A percentile compares a stretch with the other conserved stretches of the same genome.
These are phyloP conservation scores for Camptogramma bilineatum DNA, from an alignment of 2,888 invertebrate species.

Conservation along the genomic window DNA sequence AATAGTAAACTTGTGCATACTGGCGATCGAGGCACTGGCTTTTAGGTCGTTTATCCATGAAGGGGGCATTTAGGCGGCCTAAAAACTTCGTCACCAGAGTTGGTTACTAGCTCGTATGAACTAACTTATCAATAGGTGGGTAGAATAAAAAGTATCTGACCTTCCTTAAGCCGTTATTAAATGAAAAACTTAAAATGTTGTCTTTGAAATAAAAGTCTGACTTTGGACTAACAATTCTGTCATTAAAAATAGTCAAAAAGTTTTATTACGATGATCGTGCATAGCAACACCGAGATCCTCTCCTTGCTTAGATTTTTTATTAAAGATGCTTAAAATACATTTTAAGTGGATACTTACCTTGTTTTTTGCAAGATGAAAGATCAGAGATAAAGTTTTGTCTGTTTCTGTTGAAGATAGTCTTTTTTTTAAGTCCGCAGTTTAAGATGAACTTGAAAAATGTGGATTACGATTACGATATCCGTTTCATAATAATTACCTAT, in stretches of 20 bases:
- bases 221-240: not conserved
- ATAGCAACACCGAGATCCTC: not conserved
- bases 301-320: not conserved
- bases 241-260: not conserved
- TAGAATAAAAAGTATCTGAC: no score
- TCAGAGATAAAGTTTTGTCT: slow-evolving; percentile 14
- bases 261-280: not conserved
- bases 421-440: slow-evolving; percentile 1
- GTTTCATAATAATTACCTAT: slow-evolving; percentile 13
- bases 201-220: not conserved
- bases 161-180: no score
- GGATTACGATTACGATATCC: slow-evolving; percentile 10
- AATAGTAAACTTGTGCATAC: no score
- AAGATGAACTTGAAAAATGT: slow-evolving; percentile 22
- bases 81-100: no score
- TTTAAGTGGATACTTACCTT: not conserved
- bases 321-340: slow-evolving; percentile 2
- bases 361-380: slow-evolving; percentile 17
- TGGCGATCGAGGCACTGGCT: no score
- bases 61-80: no score
- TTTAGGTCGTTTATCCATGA: no score
- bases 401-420: not conserved
- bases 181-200: no score
- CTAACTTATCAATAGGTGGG: no score
- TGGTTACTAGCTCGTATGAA: no score